Evolutionary conservation across 1,140 invertebrate species (phyloP).

Genomic region (Drosophila trapezifrons): DNA sequence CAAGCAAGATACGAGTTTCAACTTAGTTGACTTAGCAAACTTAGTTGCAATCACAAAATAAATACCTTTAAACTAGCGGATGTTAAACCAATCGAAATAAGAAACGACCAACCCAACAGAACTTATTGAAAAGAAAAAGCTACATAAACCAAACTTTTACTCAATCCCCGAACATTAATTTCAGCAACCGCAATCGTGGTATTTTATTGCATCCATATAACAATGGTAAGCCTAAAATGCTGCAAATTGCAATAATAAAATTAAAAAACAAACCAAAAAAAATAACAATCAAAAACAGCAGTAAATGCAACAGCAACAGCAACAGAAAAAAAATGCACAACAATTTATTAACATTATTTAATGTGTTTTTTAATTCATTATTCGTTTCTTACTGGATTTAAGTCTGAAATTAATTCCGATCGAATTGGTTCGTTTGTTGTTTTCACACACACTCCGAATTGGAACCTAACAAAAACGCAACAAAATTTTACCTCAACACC

Average conservation of each 20-base stretch:
- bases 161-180: slow-evolving; percentile 81
- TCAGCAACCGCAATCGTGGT: slow-evolving; percentile 85
- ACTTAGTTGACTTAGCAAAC: slow-evolving; percentile 63
- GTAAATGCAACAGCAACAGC: slow-evolving; percentile 57
- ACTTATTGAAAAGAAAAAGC: slow-evolving; percentile 33
- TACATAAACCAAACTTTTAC: slow-evolving; percentile 66
- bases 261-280: slow-evolving; percentile 46
- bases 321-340: slow-evolving; percentile 54
- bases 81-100: slow-evolving; percentile 28
- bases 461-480: slow-evolving; percentile 35
- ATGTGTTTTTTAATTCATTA: slow-evolving; percentile 37
- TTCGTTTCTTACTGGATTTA: slow-evolving; percentile 32
- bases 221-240: slow-evolving; percentile 85
- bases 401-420: slow-evolving; percentile 36
- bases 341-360: slow-evolving; percentile 46
- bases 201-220: slow-evolving; percentile 86
- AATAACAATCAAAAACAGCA: slow-evolving; percentile 48
- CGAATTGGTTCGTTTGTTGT: slow-evolving; percentile 42
- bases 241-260: slow-evolving; percentile 72
- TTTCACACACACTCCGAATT: slow-evolving; percentile 28
- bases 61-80: slow-evolving; percentile 51
- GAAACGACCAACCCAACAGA: slow-evolving; percentile 26
- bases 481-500: slow-evolving; percentile 17
- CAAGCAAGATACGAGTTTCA: slow-evolving; percentile 40
- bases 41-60: slow-evolving; percentile 60